A percentile compares a stretch with the other conserved stretches of the same genome.
These are phyloP conservation scores for Etheostoma perlongum DNA, from an alignment of 2,797 vertebrate species.

Conservation along the genomic window DNA sequence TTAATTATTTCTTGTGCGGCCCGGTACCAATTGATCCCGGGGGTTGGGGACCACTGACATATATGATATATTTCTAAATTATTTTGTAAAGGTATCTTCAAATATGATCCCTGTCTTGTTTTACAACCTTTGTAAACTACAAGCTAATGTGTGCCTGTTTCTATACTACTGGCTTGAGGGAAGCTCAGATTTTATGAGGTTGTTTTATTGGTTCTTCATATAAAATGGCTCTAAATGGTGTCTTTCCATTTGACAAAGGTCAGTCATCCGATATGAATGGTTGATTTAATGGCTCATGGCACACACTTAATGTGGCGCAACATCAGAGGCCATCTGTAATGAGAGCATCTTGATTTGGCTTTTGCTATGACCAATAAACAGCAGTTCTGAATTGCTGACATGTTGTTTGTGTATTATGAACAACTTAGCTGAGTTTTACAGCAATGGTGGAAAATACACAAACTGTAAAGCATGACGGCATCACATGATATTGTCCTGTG, in stretches of 20 bases:
- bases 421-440: slow-evolving; percentile 33
- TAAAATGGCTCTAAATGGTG: slow-evolving; percentile 14
- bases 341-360: slow-evolving; percentile 32
- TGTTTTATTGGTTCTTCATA: slow-evolving; percentile 15
- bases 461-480: slow-evolving; percentile 2
- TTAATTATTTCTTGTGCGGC: too few relatives aligned
- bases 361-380: slow-evolving; percentile 40
- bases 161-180: neutral
- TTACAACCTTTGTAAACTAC: neutral
- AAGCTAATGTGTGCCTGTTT: slow-evolving; percentile 1
- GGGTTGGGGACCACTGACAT: too few relatives aligned
- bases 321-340: slow-evolving; percentile 25
- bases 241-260: slow-evolving; percentile 32
- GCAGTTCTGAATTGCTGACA: slow-evolving; percentile 24
- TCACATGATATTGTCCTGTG: slow-evolving; percentile 3
- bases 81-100: neutral
- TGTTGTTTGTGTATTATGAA: slow-evolving; percentile 12
- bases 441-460: neutral
- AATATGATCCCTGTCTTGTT: neutral
- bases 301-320: slow-evolving; percentile 2
- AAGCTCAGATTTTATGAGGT: slow-evolving; percentile 3
- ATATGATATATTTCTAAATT: neutral
- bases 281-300: slow-evolving; percentile 39
- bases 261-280: slow-evolving; percentile 19
- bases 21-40: too few relatives aligned